phyloP scores from a whole-genome alignment of 2,113 vertebrate species.

The Psittacara wagleri region DNA sequence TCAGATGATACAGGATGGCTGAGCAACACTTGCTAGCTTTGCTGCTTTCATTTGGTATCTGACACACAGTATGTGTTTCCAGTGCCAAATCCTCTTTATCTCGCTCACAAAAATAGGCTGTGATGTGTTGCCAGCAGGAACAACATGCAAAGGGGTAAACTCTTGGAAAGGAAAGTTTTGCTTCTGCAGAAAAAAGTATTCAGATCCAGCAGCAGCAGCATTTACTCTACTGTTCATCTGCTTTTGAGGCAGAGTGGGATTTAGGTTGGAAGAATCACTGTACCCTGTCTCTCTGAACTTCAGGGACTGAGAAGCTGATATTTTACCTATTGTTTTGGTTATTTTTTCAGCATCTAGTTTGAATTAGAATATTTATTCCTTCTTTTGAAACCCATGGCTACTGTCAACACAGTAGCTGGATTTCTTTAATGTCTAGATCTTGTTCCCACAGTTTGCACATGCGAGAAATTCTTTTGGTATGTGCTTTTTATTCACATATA shows the following conservation, averaged over 20 bases:
- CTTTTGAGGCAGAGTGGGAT: neutral
- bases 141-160: neutral
- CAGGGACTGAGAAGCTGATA: neutral
- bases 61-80: neutral
- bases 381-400: neutral
- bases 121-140: conserved; percentile 29
- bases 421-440: neutral
- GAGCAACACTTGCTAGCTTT: neutral
- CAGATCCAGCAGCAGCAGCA: neutral
- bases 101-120: neutral
- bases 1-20: neutral
- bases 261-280: neutral
- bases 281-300: neutral
- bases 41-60: conserved; percentile 4
- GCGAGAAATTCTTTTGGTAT: neutral
- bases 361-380: neutral
- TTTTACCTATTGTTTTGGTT: neutral
- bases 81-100: conserved; percentile 42
- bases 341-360: neutral
- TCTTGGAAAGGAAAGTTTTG: neutral
- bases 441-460: neutral
- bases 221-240: neutral
- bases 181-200: neutral
- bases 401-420: neutral
- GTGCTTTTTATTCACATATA: neutral